Conservation (phyloP, 2,888 invertebrate species). For the Leptinotarsa peninsularis region DNA sequence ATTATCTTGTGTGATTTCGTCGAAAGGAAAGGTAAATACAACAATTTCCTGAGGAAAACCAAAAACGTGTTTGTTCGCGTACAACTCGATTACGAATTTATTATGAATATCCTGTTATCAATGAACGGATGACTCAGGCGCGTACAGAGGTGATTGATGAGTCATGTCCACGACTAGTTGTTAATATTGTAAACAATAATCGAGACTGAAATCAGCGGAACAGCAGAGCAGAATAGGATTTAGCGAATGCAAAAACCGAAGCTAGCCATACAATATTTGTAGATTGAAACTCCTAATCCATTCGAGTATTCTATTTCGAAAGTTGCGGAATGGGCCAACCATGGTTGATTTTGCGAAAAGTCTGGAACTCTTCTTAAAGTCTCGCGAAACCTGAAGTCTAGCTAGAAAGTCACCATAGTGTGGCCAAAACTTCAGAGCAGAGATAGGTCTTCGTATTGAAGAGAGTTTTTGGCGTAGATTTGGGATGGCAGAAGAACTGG, state of each 20-base stretch:
- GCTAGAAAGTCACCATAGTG: too few relatives aligned
- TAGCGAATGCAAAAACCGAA: neutral
- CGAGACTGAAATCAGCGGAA: neutral
- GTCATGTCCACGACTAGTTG: neutral
- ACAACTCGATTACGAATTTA: conserved; percentile 9
- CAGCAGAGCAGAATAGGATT: neutral
- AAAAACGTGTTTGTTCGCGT: neutral
- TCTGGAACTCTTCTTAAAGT: too few relatives aligned
- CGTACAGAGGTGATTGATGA: conserved; percentile 7
- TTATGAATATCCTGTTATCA: conserved; percentile 29
- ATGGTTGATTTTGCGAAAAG: too few relatives aligned
- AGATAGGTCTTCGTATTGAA: too few relatives aligned
- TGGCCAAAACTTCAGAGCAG: too few relatives aligned
- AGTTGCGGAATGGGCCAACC: too few relatives aligned
- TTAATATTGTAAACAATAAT: conserved; percentile 7
- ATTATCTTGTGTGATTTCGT: neutral
- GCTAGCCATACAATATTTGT: too few relatives aligned
- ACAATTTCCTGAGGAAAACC: conserved; percentile 7
- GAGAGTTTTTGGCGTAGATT: too few relatives aligned
- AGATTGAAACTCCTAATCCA: too few relatives aligned
- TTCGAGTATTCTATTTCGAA: too few relatives aligned
- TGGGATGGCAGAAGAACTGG: too few relatives aligned
- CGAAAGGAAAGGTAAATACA: neutral
- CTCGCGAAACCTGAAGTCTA: too few relatives aligned
- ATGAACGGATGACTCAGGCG: conserved; percentile 27